Evolutionary conservation across 2,888 invertebrate genomes (phyloP).

Genomic region (Timema cristinae): DNA sequence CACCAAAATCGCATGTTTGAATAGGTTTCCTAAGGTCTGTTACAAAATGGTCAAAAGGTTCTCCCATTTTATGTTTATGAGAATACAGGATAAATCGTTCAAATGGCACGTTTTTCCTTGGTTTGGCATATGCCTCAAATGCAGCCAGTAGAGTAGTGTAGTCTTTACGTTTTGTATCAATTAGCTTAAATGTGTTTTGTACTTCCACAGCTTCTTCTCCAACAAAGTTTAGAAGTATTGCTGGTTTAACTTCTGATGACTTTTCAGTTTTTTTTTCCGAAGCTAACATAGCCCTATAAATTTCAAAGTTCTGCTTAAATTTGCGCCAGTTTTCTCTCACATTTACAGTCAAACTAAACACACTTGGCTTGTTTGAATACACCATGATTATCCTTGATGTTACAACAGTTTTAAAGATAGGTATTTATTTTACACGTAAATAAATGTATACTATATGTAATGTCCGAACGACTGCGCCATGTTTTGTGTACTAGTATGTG

Average conservation of each 20-base stretch:
- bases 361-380: background rate
- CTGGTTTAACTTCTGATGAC: background rate
- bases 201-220: background rate
- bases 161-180: background rate
- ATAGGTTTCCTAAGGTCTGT: background rate
- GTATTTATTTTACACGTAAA: background rate
- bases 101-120: background rate
- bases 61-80: background rate
- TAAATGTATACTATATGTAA: background rate
- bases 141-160: background rate
- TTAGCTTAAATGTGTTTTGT: background rate
- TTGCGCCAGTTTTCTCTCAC: conserved; percentile 3
- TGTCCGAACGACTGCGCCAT: background rate
- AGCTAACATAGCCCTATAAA: background rate
- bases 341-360: background rate
- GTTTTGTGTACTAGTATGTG: background rate
- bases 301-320: conserved; percentile 2
- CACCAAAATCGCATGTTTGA: background rate
- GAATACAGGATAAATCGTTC: background rate
- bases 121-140: background rate
- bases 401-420: background rate
- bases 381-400: background rate
- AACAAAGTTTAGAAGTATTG: background rate
- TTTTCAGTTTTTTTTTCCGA: background rate
- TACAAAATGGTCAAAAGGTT: background rate